Evolutionary conservation across 2,797 vertebrate species (phyloP), one percentile per base, ranked within the genome.

Genomic region (Epinephelus malabaricus): DNA sequence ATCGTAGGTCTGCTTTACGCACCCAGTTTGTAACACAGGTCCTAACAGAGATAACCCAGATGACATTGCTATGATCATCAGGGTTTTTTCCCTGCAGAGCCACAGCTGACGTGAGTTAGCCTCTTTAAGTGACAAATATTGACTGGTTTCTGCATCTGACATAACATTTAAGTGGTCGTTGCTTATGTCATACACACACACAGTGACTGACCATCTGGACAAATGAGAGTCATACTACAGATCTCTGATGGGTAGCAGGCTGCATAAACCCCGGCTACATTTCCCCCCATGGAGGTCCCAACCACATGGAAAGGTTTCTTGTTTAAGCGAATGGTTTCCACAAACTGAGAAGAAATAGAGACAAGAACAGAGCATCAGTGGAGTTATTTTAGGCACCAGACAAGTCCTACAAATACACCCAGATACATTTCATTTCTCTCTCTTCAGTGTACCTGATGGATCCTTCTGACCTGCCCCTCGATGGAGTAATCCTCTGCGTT

Each of bases 221-320:
- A 99, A 78, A 99, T 97, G n/a, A 99, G 97, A 38, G 94, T 96
- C 81, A 99, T 92, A 85, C 97, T 96, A 79, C 96, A 97, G 91
- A 99, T 71, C 3, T 99, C 97, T 4, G 96, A 93, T 0, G 97
- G 97, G 77, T 98, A 97, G 76, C 92, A 94, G 66, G 98, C 97
- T 4, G 97, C 97, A 0, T 99, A 99, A 51, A 99, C 97, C 0
- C 98, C 98, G 0, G 98, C 98, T 68, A 99, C 96, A 0, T 97
- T 95, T 69, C 98, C 98, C 1, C 98, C 98, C 98, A 99, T 99
- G 45, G 97, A 97, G 34, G 96, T 98, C 73, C 98, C 98, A 62
- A 98, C 93, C 69, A 99, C 88, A 88, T 99, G 97, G 91, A 99
- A 99, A 13, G 97, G 96, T 86, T 95, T 99, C 91, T 94, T 96